Percentiles rank a stretch among this genome's conserved stretches.
phyloP scores from a whole-genome alignment of 2,113 vertebrate genomes.

The Dissostichus mawsoni region DNA sequence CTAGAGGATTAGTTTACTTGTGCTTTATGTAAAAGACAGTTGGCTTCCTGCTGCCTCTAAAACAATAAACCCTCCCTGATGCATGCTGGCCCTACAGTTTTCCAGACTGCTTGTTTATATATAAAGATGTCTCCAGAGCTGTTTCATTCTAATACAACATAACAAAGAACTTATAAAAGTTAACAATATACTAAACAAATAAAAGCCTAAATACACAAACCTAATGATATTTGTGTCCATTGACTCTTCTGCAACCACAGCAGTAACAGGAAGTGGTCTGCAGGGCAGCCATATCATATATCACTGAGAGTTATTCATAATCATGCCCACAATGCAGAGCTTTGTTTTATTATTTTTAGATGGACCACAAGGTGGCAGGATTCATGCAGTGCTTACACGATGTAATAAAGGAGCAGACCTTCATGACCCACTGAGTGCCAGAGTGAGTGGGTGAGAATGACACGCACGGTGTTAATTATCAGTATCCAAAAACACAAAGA shows the following conservation, averaged over 20 bases:
- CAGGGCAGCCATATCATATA: not conserved
- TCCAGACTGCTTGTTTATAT: not conserved
- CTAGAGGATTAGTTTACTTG: not conserved
- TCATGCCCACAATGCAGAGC: not conserved
- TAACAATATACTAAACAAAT: not conserved
- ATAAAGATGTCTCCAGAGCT: not conserved
- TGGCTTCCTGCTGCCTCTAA: not conserved
- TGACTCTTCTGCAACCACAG: not conserved
- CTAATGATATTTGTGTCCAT: not conserved
- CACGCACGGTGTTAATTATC: not conserved
- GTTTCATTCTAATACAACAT: not conserved
- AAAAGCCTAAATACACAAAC: not conserved
- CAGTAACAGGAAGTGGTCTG: slow-evolving; percentile 1
- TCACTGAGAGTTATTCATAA: not conserved
- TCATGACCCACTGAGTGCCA: slow-evolving; percentile 6
- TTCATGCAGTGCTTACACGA: not conserved
- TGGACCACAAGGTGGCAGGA: slow-evolving; percentile 55
- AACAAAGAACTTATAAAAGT: not conserved
- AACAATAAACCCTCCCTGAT: not conserved
- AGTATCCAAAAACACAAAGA: slow-evolving; percentile 18
- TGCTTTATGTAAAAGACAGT: not conserved
- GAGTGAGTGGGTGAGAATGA: not conserved
- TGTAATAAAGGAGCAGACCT: not conserved
- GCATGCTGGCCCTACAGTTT: not conserved
- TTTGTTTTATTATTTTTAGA: not conserved